Percentiles rank a stretch among this genome's conserved stretches.
These are phyloP conservation scores for Cyrtorhinus lividipennis DNA, from an alignment of 1,140 invertebrate species.

Conservation along the genomic window DNA sequence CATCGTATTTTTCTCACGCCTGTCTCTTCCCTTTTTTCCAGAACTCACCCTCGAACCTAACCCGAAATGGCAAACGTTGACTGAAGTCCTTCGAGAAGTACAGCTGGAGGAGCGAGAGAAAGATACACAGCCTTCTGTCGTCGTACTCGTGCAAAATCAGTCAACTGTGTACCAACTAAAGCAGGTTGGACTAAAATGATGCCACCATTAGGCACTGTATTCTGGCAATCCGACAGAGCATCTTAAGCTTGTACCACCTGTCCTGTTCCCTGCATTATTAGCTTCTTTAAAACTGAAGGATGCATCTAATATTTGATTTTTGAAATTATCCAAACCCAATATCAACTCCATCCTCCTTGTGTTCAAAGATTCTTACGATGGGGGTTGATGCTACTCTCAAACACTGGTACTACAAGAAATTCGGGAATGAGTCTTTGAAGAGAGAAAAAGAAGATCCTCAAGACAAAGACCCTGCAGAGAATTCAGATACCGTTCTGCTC, in stretches of 20 bases:
- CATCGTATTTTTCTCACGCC: too few relatives aligned
- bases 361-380: slow-evolving; percentile 50
- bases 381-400: slow-evolving; percentile 41
- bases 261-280: too few relatives aligned
- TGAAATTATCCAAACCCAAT: too few relatives aligned
- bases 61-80: slow-evolving; percentile 77
- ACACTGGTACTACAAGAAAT: slow-evolving; percentile 32
- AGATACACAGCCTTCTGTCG: slow-evolving; percentile 53
- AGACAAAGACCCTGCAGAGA: slow-evolving; percentile 28
- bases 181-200: slow-evolving; percentile 29
- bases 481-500: slow-evolving; percentile 27
- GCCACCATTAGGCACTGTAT: not conserved
- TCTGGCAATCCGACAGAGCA: too few relatives aligned
- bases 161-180: slow-evolving; percentile 69
- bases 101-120: slow-evolving; percentile 30
- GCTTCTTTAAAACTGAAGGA: too few relatives aligned
- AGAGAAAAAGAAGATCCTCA: slow-evolving; percentile 26
- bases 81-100: slow-evolving; percentile 70
- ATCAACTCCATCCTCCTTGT: too few relatives aligned
- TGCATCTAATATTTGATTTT: too few relatives aligned
- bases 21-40: slow-evolving; percentile 28
- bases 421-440: slow-evolving; percentile 24
- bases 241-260: too few relatives aligned
- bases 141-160: slow-evolving; percentile 71
- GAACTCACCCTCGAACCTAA: slow-evolving; percentile 67